A percentile compares a stretch with the other conserved stretches of the same genome.
phyloP scores from a whole-genome alignment of 2,797 vertebrate species.

The Perodicticus potto region DNA sequence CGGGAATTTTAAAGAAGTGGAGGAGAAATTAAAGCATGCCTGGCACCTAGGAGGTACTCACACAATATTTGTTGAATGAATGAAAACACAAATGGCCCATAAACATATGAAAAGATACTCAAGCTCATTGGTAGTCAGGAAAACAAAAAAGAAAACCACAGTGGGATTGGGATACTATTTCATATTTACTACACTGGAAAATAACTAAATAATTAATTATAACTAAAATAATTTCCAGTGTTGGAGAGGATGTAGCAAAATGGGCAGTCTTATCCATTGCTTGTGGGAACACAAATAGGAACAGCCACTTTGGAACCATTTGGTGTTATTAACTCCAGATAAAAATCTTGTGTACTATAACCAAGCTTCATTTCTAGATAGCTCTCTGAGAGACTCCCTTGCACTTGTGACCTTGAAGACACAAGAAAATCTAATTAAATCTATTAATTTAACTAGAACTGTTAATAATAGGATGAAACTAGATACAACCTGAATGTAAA shows the following conservation, averaged over 20 bases:
- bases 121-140: background rate
- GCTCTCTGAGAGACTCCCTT: background rate
- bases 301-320: background rate
- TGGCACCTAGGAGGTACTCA: background rate
- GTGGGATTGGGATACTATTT: background rate
- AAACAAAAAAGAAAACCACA: constrained; percentile 52
- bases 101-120: constrained; percentile 3
- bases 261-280: background rate
- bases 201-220: too few species aligned
- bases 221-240: background rate
- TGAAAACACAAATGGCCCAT: constrained; percentile 24
- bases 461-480: background rate
- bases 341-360: background rate
- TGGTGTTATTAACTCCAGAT: background rate
- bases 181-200: constrained; percentile 24
- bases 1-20: constrained; percentile 12
- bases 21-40: background rate
- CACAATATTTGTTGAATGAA: background rate
- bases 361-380: background rate
- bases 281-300: background rate
- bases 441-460: background rate
- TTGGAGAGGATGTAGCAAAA: background rate
- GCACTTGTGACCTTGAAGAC: background rate
- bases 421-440: background rate
- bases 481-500: constrained; percentile 14